phyloP scores from a whole-genome alignment of 2,888 invertebrate species.

The Chalcosyrphus nemorum region DNA sequence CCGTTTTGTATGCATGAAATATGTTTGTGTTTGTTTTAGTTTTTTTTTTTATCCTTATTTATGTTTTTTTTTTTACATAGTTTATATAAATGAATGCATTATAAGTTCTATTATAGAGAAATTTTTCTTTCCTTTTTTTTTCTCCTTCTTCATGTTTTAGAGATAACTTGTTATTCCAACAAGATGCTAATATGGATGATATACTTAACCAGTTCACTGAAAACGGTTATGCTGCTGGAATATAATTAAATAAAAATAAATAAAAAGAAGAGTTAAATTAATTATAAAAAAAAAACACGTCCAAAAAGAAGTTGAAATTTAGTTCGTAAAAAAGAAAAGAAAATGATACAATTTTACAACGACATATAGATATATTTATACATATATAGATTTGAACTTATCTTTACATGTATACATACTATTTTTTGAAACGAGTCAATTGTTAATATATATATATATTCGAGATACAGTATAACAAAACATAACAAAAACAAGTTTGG shows the following conservation, averaged over 20 bases:
- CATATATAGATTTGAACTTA: constrained; percentile 30
- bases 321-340: constrained; percentile 19
- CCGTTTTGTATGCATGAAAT: constrained; percentile 55
- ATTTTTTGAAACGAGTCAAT: constrained; percentile 64
- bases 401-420: constrained; percentile 35
- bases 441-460: constrained; percentile 37
- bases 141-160: constrained; percentile 21
- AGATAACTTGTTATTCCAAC: constrained; percentile 48
- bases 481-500: constrained; percentile 1
- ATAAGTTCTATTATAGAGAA: constrained; percentile 24
- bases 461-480: not conserved
- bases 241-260: not conserved
- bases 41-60: not conserved
- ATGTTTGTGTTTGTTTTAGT: constrained; percentile 22
- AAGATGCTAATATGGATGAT: constrained; percentile 60
- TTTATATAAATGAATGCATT: not conserved
- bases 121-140: constrained; percentile 21
- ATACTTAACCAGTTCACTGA: constrained; percentile 51
- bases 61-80: not conserved
- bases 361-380: constrained; percentile 46
- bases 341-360: constrained; percentile 55
- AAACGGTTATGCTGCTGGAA: constrained; percentile 47
- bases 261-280: constrained; percentile 9
- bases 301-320: constrained; percentile 59
- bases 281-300: constrained; percentile 51